phyloP scores from a whole-genome alignment of 1,140 invertebrate genomes.

The Aphelenchoides besseyi region DNA sequence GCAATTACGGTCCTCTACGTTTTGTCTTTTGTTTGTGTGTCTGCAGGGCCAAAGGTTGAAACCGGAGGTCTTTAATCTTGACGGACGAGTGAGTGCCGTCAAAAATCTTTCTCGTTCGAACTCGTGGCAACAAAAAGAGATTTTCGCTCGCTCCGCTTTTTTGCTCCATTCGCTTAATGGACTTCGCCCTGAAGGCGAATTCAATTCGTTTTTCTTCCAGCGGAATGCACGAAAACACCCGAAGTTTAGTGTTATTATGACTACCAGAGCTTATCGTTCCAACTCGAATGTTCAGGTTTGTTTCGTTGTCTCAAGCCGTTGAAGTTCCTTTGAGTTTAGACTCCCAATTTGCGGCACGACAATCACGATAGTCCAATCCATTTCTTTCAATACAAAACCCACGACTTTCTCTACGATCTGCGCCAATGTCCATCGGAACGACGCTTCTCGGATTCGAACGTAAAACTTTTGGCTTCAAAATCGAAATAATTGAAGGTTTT shows the following conservation, averaged over 20 bases:
- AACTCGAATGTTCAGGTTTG: slow-evolving; percentile 39
- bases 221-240: slow-evolving; percentile 5
- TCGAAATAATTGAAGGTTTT: slow-evolving; percentile 32
- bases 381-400: slow-evolving; percentile 47
- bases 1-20: too few relatives aligned
- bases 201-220: too few relatives aligned
- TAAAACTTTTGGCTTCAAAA: slow-evolving; percentile 2
- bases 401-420: slow-evolving; percentile 41
- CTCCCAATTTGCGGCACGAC: slow-evolving; percentile 7
- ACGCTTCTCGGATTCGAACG: slow-evolving; percentile 27
- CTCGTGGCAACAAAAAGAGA: too few relatives aligned
- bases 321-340: not conserved
- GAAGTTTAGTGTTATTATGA: slow-evolving; percentile 4
- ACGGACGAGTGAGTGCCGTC: too few relatives aligned
- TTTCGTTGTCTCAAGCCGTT: not conserved
- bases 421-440: slow-evolving; percentile 27
- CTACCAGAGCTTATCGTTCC: slow-evolving; percentile 38
- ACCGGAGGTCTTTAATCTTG: too few relatives aligned
- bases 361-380: not conserved
- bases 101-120: too few relatives aligned
- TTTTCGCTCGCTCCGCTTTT: too few relatives aligned
- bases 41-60: too few relatives aligned
- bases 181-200: too few relatives aligned
- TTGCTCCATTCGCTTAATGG: too few relatives aligned
- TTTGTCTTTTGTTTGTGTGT: too few relatives aligned